Evolutionary conservation across 1,140 invertebrate species (phyloP).

Genomic region (Drosophila chauvacae): DNA sequence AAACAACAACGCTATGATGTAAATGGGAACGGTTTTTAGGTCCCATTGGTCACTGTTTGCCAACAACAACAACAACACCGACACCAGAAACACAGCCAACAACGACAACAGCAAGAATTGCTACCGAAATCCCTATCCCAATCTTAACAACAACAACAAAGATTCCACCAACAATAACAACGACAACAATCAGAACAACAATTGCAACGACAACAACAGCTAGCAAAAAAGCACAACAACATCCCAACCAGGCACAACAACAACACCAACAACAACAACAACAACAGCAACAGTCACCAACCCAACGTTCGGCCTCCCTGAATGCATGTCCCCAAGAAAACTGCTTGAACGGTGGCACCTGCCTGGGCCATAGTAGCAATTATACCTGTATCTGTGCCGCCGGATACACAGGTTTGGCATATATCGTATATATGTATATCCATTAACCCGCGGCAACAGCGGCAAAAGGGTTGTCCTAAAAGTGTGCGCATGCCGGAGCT

Average conservation of each 20-base stretch:
- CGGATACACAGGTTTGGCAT: conserved; percentile 85
- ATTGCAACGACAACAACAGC: conserved; percentile 37
- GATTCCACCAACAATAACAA: conserved; percentile 56
- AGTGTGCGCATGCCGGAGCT: conserved; percentile 17
- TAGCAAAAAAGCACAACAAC: conserved; percentile 46
- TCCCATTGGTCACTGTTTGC: conserved; percentile 82
- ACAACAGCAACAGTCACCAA: conserved; percentile 53
- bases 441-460: conserved; percentile 10
- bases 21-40: conserved; percentile 55
- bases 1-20: conserved; percentile 22
- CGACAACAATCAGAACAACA: conserved; percentile 42
- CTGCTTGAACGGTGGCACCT: conserved; percentile 85
- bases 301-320: conserved; percentile 76
- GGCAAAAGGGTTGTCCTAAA: conserved; percentile 63
- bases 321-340: conserved; percentile 83
- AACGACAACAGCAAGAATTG: conserved; percentile 46
- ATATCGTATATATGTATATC: conserved; percentile 20
- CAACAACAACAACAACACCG: conserved; percentile 73
- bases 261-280: conserved; percentile 31
- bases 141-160: conserved; percentile 63
- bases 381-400: conserved; percentile 86
- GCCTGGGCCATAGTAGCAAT: conserved; percentile 84
- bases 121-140: conserved; percentile 45
- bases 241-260: conserved; percentile 42
- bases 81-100: conserved; percentile 64